A percentile compares a stretch with the other conserved stretches of the same genome.
Conservation (phyloP, 2,888 invertebrate species). For the Stenotaenia linearis region DNA sequence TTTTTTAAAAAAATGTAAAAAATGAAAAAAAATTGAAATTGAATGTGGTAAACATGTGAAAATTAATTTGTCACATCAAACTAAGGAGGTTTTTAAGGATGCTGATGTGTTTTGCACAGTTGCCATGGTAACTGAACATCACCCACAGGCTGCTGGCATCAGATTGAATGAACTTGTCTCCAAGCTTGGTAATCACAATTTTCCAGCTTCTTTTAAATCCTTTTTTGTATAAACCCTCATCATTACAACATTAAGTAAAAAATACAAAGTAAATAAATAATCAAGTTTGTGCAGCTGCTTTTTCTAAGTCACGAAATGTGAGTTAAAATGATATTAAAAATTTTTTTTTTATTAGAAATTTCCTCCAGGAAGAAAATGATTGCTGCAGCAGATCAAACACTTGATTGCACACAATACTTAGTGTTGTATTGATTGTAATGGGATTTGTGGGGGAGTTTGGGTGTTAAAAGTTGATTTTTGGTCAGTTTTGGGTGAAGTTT, state of each 20-base stretch:
- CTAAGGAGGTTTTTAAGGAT: background rate
- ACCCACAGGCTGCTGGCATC: background rate
- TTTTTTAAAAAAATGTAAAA: too few relatives aligned
- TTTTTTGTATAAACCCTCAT: too few relatives aligned
- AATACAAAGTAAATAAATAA: background rate
- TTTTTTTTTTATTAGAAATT: background rate
- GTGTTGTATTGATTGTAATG: too few relatives aligned
- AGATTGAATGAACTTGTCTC: background rate
- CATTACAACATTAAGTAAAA: too few relatives aligned
- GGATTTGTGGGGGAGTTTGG: too few relatives aligned
- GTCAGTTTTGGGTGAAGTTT: too few relatives aligned
- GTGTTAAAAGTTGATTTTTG: too few relatives aligned
- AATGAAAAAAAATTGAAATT: too few relatives aligned
- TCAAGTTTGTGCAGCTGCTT: background rate
- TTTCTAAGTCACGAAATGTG: background rate
- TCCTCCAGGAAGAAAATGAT: background rate
- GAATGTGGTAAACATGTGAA: too few relatives aligned
- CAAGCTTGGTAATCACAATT: too few relatives aligned
- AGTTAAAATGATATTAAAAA: background rate
- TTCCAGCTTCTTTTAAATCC: background rate
- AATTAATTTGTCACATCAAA: background rate
- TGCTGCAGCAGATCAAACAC: background rate
- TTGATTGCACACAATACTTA: too few relatives aligned
- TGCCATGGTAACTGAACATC: background rate
- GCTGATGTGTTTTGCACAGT: background rate